Evolutionary conservation across 1,140 invertebrate species (phyloP).

Genomic region (Heliconius eleuchia): DNA sequence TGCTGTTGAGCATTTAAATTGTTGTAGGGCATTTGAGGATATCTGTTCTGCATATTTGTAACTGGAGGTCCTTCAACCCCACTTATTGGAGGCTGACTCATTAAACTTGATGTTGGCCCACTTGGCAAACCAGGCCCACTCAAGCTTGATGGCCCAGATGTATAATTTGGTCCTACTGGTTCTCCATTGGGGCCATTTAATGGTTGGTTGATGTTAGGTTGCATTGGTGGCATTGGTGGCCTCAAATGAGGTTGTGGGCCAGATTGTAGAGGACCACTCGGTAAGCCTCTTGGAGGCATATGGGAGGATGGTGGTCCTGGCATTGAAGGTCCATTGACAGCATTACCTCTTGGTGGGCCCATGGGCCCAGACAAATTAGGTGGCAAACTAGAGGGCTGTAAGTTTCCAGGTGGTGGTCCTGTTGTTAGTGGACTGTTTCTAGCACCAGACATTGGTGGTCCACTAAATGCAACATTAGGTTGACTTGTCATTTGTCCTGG

Average conservation of each 20-base stretch:
- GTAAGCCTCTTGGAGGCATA: slow-evolving; percentile 37
- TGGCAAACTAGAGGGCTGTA: slow-evolving; percentile 16
- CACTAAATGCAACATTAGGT: slow-evolving; percentile 53
- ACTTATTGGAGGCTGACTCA: slow-evolving; percentile 39
- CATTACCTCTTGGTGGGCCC: slow-evolving; percentile 43
- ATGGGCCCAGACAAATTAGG: slow-evolving; percentile 25
- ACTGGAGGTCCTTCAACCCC: slow-evolving; percentile 44
- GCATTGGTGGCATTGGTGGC: slow-evolving; percentile 33
- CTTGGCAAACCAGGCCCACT: slow-evolving; percentile 37
- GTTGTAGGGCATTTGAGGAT: slow-evolving; percentile 71
- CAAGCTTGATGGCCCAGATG: slow-evolving; percentile 27
- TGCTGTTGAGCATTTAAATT: slow-evolving; percentile 56
- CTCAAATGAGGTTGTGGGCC: slow-evolving; percentile 7
- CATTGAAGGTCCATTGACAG: slow-evolving; percentile 51
- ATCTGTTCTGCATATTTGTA: slow-evolving; percentile 68
- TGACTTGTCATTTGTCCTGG: slow-evolving; percentile 47
- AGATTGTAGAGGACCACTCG: slow-evolving; percentile 41
- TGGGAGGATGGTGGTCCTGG: slow-evolving; percentile 34
- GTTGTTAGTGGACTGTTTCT: slow-evolving; percentile 45
- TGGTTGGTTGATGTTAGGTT: slow-evolving; percentile 31
- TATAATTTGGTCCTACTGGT: background rate
- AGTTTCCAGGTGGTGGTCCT: slow-evolving; percentile 30
- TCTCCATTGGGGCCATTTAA: slow-evolving; percentile 36
- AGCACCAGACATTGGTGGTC: slow-evolving; percentile 40
- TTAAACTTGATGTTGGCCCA: slow-evolving; percentile 38